Percentiles rank a stretch among this genome's conserved stretches.
Evolutionary conservation across 2,888 invertebrate species (phyloP).

Genomic region (Crocallis elinguaria): DNA sequence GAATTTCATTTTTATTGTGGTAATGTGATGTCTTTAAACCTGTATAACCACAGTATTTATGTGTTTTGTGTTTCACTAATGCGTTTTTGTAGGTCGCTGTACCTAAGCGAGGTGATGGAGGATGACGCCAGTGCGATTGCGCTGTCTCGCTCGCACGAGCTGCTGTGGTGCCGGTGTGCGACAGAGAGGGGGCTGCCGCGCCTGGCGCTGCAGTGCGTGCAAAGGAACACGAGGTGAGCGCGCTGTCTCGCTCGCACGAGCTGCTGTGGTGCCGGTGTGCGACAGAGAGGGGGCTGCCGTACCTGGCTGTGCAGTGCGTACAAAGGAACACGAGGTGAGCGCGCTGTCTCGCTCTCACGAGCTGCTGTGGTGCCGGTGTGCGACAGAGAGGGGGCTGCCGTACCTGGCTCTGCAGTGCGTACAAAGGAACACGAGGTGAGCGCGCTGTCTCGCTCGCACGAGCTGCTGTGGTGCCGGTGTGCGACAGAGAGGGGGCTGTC

Average conservation of each 20-base stretch:
- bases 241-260: neutral
- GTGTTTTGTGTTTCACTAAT: too few species aligned
- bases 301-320: constrained; percentile 47
- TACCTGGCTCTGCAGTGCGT: constrained; percentile 47
- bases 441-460: neutral
- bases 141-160: constrained; percentile 51
- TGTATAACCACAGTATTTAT: neutral
- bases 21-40: too few species aligned
- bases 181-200: constrained; percentile 49
- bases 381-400: constrained; percentile 51
- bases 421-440: constrained; percentile 46
- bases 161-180: constrained; percentile 54
- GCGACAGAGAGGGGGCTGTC: constrained; percentile 53
- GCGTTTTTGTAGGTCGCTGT: constrained; percentile 42
- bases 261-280: constrained; percentile 33
- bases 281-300: constrained; percentile 48
- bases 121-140: neutral
- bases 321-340: constrained; percentile 47
- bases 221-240: constrained; percentile 47
- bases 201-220: constrained; percentile 47
- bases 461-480: constrained; percentile 6
- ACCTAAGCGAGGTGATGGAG: constrained; percentile 16
- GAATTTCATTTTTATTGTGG: too few species aligned
- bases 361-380: constrained; percentile 25
- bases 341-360: neutral